Evolutionary conservation across 1,140 invertebrate species (phyloP).

Genomic region (Drosophila repleta): DNA sequence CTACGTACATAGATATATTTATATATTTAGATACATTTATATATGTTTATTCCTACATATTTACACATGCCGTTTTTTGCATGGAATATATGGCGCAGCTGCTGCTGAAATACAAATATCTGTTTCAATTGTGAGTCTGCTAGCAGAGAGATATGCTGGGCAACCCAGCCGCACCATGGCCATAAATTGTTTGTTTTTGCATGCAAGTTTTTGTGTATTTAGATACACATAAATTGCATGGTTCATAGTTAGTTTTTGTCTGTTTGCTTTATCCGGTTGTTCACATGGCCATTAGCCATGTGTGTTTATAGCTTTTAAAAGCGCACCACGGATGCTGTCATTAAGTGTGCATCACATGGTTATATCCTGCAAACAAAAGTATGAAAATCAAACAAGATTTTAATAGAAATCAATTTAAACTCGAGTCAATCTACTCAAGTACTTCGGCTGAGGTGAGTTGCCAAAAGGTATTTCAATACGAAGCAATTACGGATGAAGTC

Average conservation of each 20-base stretch:
- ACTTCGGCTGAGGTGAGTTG: too few relatives aligned
- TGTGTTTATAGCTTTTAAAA: constrained; percentile 10
- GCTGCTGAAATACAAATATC: constrained; percentile 24
- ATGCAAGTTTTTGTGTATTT: constrained; percentile 63
- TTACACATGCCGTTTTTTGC: not conserved
- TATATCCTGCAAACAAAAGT: too few relatives aligned
- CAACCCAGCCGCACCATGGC: not conserved
- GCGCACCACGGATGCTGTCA: not conserved
- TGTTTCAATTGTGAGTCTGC: constrained; percentile 15
- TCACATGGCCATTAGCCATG: constrained; percentile 60
- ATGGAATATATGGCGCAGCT: constrained; percentile 33
- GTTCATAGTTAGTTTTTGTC: constrained; percentile 57
- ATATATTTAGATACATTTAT: not conserved
- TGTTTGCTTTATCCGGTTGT: constrained; percentile 58
- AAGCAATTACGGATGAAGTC: not conserved
- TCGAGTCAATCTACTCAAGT: not conserved
- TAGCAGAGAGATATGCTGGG: not conserved
- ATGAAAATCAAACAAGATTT: too few relatives aligned
- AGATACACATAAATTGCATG: constrained; percentile 58
- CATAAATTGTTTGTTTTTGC: constrained; percentile 32
- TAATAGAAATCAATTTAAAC: not conserved
- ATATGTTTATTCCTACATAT: not conserved
- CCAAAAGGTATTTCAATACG: too few relatives aligned
- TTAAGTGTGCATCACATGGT: too few relatives aligned
- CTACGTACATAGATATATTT: not conserved